Evolutionary conservation across 2,888 invertebrate genomes (phyloP), one percentile per base, ranked within the genome.

Genomic region (Drosophila birchii): DNA sequence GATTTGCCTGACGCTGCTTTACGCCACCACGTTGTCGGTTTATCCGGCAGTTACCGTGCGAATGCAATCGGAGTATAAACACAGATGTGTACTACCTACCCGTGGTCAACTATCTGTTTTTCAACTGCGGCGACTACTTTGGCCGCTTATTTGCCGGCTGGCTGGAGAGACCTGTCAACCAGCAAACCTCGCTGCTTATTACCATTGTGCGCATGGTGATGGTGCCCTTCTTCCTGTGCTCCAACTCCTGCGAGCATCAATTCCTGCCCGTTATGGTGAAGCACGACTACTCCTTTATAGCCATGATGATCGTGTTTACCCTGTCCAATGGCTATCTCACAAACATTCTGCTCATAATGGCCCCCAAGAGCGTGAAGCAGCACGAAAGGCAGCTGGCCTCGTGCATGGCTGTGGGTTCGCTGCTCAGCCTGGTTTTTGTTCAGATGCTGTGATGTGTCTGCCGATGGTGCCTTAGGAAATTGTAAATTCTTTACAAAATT

Each of bases 271-370:
- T 97, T 11, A 91, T 97, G 44, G 96, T 99, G 90, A 93, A 95
- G 34, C 95, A 95, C 89, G 98, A 99, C 92, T 93, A 94, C 84
- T 94, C 95, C 88, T 97, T 96, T 89, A 96, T 97, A 75, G 90
- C 95, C 49, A 94, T 98, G 86, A 96, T 97, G 90, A 93, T 95
- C 9, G 79, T 95, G 3, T 97, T 98, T 93, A 96, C 97, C 0
- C 92, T 98, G 76, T 95, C 96, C 72, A 98, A 98, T 91, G 99
- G 99, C 12, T 98, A 98, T 92, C 93, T 98, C 38, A 96, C 97
- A 43, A 98, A 98, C 86, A 95, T 98, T 63, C 94, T 95, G 51
- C 96, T 98, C 93, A 96, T 98, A 78, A 95, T 96, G 91, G 96
- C 96, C 32, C 97, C 98, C 11, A 96, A 98, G 81, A 93, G 94